phyloP scores from a whole-genome alignment of 1,140 invertebrate species.

The Ostrea denselamellosa region DNA sequence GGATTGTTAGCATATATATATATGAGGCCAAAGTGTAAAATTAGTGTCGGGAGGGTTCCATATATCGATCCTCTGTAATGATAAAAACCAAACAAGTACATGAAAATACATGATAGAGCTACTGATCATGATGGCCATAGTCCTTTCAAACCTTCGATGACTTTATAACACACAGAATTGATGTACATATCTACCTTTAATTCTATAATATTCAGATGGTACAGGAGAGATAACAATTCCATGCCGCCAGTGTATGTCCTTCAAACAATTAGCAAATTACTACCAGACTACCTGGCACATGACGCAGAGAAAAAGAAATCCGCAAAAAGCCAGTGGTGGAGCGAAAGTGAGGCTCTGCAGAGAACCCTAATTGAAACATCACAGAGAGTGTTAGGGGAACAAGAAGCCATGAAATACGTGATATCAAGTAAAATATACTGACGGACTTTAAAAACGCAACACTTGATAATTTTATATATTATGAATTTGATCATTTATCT shows the following conservation, averaged over 20 bases:
- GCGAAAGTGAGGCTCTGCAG: slow-evolving; percentile 61
- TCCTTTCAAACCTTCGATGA: no score
- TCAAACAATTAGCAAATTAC: slow-evolving; percentile 78
- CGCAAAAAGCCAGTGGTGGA: slow-evolving; percentile 62
- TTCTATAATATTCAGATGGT: slow-evolving; percentile 88
- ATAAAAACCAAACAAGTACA: no score
- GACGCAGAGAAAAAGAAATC: slow-evolving; percentile 54
- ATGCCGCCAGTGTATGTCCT: slow-evolving; percentile 88
- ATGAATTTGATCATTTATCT: no score
- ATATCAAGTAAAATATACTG: slow-evolving; percentile 52
- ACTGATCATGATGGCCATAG: no score
- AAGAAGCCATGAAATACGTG: slow-evolving; percentile 60
- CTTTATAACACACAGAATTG: no score
- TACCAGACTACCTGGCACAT: slow-evolving; percentile 62
- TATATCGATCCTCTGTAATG: no score
- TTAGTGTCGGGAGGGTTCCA: no score
- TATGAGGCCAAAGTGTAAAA: no score
- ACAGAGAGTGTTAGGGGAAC: slow-evolving; percentile 53
- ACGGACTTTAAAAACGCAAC: neutral
- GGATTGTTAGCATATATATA: no score
- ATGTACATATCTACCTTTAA: no score
- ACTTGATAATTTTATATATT: neutral
- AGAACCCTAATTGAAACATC: slow-evolving; percentile 55
- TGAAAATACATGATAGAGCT: no score
- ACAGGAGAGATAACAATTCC: slow-evolving; percentile 82